phyloP scores from a whole-genome alignment of 2,888 invertebrate genomes.

The Apodemia hepburni region DNA sequence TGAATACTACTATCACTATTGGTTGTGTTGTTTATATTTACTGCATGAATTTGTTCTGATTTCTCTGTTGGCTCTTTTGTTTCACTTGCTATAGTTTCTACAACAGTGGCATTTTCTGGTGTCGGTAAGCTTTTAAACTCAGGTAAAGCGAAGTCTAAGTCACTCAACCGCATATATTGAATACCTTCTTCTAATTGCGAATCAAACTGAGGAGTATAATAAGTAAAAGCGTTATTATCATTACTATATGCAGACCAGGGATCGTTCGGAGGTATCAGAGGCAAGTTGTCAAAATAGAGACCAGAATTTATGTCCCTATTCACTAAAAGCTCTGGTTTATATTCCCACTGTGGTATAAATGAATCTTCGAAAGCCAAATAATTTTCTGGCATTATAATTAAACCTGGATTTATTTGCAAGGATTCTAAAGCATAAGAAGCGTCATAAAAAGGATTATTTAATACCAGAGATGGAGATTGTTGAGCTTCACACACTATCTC shows the following conservation, averaged over 20 bases:
- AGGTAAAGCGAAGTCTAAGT: slow-evolving; percentile 68
- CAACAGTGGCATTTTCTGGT: slow-evolving; percentile 12
- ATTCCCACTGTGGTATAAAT: slow-evolving; percentile 70
- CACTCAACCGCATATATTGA: slow-evolving; percentile 65
- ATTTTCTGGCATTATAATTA: slow-evolving; percentile 69
- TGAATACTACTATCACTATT: slow-evolving; percentile 22
- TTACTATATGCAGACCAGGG: slow-evolving; percentile 66
- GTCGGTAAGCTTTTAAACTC: slow-evolving; percentile 67
- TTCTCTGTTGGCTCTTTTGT: slow-evolving; percentile 35
- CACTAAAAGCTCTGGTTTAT: slow-evolving; percentile 55
- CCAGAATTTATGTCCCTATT: slow-evolving; percentile 52
- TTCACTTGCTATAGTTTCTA: slow-evolving; percentile 33
- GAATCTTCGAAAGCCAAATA: slow-evolving; percentile 77
- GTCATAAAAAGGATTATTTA: slow-evolving; percentile 76
- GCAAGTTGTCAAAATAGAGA: slow-evolving; percentile 61
- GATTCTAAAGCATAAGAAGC: slow-evolving; percentile 60
- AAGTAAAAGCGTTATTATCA: slow-evolving; percentile 56
- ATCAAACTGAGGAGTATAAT: slow-evolving; percentile 60
- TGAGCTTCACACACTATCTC: slow-evolving; percentile 57
- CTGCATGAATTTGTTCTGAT: slow-evolving; percentile 35
- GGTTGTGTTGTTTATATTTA: slow-evolving; percentile 18
- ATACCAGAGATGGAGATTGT: slow-evolving; percentile 59
- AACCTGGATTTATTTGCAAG: slow-evolving; percentile 50
- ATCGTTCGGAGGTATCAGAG: slow-evolving; percentile 63
- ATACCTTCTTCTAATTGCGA: slow-evolving; percentile 50